These are phyloP conservation scores for Morus bassanus DNA, from an alignment of 2,797 vertebrate genomes.

Conservation along the genomic window DNA sequence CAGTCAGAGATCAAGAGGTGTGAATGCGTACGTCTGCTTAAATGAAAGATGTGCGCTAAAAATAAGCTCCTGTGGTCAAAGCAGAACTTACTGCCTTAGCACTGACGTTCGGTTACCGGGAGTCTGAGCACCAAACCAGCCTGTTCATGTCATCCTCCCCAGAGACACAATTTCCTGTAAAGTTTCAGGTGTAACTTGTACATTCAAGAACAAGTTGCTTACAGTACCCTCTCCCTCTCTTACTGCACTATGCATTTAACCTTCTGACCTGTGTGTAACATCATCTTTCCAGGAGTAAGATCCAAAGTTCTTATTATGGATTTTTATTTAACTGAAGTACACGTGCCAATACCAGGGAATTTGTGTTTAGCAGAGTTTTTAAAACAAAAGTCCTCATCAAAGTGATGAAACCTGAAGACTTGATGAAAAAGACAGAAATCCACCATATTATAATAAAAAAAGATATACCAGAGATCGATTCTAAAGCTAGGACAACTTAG, in stretches of 20 bases:
- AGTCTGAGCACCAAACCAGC: not conserved
- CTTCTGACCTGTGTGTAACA: not conserved
- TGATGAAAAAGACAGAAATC: not conserved
- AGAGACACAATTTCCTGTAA: not conserved
- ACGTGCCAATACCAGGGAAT: not conserved
- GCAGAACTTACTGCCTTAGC: not conserved
- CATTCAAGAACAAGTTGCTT: not conserved
- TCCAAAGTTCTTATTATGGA: fast-evolving
- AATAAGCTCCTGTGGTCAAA: not conserved
- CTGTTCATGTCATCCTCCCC: not conserved
- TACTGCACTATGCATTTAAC: fast-evolving
- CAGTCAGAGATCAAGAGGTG: not conserved
- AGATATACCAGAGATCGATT: not conserved
- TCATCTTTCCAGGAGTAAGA: not conserved
- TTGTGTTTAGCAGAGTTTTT: not conserved
- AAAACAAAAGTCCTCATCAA: not conserved
- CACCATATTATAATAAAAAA: not conserved
- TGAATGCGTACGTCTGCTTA: fast-evolving
- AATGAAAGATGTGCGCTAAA: not conserved
- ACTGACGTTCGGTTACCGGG: not conserved
- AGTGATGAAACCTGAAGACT: not conserved
- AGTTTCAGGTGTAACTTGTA: not conserved
- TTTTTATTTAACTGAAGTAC: not conserved
- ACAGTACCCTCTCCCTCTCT: not conserved
- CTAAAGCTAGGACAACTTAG: not conserved